Evolutionary conservation across 2,797 vertebrate species (phyloP).

Genomic region (Hippoglossus hippoglossus): DNA sequence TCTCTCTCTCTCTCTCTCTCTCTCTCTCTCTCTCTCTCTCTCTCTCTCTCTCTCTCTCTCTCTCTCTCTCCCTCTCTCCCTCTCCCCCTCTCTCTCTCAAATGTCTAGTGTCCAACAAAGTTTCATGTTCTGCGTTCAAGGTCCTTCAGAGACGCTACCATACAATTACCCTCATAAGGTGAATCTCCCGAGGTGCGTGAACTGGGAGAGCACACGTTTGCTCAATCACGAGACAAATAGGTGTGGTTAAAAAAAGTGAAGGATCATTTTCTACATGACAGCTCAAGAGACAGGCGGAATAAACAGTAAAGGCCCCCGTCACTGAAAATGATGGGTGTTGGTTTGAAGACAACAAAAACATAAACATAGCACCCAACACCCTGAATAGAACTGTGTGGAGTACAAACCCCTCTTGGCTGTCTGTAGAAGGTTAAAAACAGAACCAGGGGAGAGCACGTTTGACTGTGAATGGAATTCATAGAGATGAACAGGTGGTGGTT

Average conservation of each 20-base stretch:
- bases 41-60: not conserved
- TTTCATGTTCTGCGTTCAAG: constrained; percentile 33
- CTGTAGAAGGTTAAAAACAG: constrained; percentile 46
- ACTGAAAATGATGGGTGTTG: constrained; percentile 50
- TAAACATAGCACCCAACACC: not conserved
- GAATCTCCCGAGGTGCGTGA: constrained; percentile 29
- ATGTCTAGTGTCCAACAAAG: constrained; percentile 33
- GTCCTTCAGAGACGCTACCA: constrained; percentile 26
- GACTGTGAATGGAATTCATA: constrained; percentile 70
- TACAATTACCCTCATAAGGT: constrained; percentile 50
- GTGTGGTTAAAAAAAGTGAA: constrained; percentile 23
- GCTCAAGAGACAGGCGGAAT: constrained; percentile 50
- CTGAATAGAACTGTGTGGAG: not conserved
- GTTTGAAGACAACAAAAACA: constrained; percentile 39
- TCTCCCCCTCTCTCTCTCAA: not conserved
- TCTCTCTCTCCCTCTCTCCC: not conserved
- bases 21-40: not conserved
- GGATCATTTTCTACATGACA: constrained; percentile 43
- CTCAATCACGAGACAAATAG: constrained; percentile 41
- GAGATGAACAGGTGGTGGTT: constrained; percentile 79
- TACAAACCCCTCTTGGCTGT: constrained; percentile 8
- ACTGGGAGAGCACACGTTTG: constrained; percentile 58
- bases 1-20: not conserved
- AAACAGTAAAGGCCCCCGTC: constrained; percentile 37
- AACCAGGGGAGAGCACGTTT: constrained; percentile 25